Base-by-base conservation (phyloP, 2,797 vertebrate species). In the Sciurus carolinensis region DNA sequence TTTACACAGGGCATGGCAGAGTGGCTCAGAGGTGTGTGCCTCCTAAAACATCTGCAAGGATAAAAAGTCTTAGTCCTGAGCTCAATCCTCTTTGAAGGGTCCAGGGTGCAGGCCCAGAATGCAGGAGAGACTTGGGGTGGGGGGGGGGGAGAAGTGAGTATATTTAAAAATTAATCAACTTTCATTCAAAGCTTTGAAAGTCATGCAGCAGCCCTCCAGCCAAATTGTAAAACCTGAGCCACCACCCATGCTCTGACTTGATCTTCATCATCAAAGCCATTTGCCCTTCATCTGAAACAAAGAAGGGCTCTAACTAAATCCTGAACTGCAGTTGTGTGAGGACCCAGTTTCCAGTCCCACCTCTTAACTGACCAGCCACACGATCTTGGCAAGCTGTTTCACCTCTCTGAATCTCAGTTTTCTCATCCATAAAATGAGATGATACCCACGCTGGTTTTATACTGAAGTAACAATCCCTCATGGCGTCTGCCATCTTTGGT, bases 381-480 rank as follows among this genome's bases (percentile, higher is more conserved):
- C 99, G 98, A 57, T 12, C 54, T 10, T 26, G 47, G 30, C 36
- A 82, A 83, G 44, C 33, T 33, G 69, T 50, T 73, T 73, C 39
- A 57, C 42, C 22, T 20, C 82, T 57, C 3, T 71, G 20, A 81
- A 66, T n/a, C 28, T 66, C 66, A 33, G 44, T 71, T 92, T 97
- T 47, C 64, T 90, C 64, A 26, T 54, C 26, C 50, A 4, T 11
- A 69, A 52, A 71, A 76, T 80, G 75, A 92, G 42, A 62, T 8
- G 59, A 30, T 36, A 75, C 71, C 44, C 36, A 26, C 0, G 1
- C 24, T 33, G 30, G 66, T 91, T 91, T 96, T 22, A 50, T 33
- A 42, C 85, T 85, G 20, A 77, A 59, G 17, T 30, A 44, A 69
- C 4, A 39, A 4, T 33, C 33, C 30, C 57, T 57, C 33, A 20